Evolutionary conservation across 2,888 invertebrate species (phyloP).

Genomic region (Colletes collaris): DNA sequence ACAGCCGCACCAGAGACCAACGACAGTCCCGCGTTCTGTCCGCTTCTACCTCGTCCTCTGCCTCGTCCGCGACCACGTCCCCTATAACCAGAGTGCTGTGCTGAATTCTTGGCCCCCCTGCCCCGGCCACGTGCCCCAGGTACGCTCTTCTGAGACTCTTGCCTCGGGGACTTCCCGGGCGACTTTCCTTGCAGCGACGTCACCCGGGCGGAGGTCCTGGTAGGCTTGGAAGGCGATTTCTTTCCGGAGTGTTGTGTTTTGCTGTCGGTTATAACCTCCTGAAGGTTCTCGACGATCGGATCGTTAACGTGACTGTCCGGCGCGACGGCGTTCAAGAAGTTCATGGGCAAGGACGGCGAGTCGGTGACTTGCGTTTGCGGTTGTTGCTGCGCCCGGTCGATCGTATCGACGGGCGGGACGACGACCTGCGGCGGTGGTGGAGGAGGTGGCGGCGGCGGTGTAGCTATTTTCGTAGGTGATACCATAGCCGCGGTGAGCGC

Average conservation of each 20-base stretch:
- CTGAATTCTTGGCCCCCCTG: slow-evolving; percentile 80
- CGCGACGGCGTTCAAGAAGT: slow-evolving; percentile 64
- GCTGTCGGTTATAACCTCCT: slow-evolving; percentile 55
- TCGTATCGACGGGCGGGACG: slow-evolving; percentile 22
- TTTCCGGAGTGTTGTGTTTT: slow-evolving; percentile 79
- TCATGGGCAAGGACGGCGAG: slow-evolving; percentile 63
- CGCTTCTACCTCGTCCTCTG: slow-evolving; percentile 78
- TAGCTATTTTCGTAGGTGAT: slow-evolving; percentile 84
- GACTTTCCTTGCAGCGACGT: slow-evolving; percentile 86
- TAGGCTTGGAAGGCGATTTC: slow-evolving; percentile 86
- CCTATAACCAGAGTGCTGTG: slow-evolving; percentile 74
- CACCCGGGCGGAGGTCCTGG: slow-evolving; percentile 87
- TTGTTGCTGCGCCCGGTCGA: slow-evolving; percentile 57
- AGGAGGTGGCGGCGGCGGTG: slow-evolving; percentile 76
- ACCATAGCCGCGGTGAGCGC: slow-evolving; percentile 92
- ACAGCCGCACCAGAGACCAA: slow-evolving; percentile 64
- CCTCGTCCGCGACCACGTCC: slow-evolving; percentile 78
- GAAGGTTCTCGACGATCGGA: slow-evolving; percentile 42
- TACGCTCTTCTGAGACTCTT: slow-evolving; percentile 69
- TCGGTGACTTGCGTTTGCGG: slow-evolving; percentile 57
- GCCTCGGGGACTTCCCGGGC: slow-evolving; percentile 86
- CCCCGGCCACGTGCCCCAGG: slow-evolving; percentile 83
- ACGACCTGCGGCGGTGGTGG: slow-evolving; percentile 79
- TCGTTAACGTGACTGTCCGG: slow-evolving; percentile 49
- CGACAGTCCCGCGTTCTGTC: slow-evolving; percentile 59